phyloP scores from a whole-genome alignment of 2,888 invertebrate genomes.

The Eupithecia subfuscata region DNA sequence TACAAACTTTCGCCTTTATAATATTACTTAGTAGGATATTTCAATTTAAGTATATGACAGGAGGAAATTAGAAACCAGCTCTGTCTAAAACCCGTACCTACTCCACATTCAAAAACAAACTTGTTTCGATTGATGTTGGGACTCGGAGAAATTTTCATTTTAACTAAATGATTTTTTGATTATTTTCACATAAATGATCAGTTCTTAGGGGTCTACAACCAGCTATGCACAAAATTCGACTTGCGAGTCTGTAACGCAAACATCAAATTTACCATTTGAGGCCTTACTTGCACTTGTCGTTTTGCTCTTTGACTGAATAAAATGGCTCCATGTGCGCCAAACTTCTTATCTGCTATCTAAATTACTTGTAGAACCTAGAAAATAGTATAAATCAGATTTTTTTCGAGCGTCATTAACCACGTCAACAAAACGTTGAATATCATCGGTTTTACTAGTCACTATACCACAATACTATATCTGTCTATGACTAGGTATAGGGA shows the following conservation, averaged over 20 bases:
- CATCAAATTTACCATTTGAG: background rate
- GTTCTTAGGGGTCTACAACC: background rate
- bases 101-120: background rate
- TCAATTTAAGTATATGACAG: background rate
- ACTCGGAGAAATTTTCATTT: background rate
- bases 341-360: too few species aligned
- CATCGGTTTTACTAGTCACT: conserved; percentile 35
- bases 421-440: conserved; percentile 15
- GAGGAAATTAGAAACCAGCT: background rate
- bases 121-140: background rate
- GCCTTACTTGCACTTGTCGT: background rate
- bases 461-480: conserved; percentile 7
- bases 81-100: background rate
- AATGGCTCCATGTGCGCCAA: too few species aligned
- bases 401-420: too few species aligned
- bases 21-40: background rate
- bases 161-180: too few species aligned
- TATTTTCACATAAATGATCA: background rate
- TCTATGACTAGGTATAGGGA: conserved; percentile 47
- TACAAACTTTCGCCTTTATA: too few species aligned
- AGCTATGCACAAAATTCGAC: too few species aligned
- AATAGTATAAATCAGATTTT: too few species aligned
- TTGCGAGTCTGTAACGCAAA: too few species aligned
- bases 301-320: background rate
- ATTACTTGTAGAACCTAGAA: too few species aligned